phyloP scores from a whole-genome alignment of 2,888 invertebrate genomes.

The Torymus aiolomorphi region DNA sequence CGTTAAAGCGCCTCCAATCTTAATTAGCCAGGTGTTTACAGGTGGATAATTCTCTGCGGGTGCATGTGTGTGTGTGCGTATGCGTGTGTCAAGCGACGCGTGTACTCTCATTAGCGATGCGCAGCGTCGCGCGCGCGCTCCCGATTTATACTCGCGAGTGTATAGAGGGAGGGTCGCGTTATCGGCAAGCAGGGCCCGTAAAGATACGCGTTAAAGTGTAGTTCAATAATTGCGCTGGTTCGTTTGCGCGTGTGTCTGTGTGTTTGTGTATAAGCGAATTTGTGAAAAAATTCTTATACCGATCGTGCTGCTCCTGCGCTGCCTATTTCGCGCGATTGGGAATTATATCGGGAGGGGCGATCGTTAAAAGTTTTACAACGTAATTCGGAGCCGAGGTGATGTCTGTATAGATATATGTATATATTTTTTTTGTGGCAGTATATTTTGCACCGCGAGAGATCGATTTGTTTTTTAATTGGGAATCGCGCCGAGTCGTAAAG shows the following conservation, averaged over 20 bases:
- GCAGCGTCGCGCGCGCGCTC: background rate
- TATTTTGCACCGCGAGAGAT: background rate
- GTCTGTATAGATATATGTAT: too few species aligned
- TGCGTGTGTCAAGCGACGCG: constrained; percentile 7
- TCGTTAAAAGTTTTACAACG: too few species aligned
- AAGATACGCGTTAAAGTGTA: constrained; percentile 44
- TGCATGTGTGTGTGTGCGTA: constrained; percentile 18
- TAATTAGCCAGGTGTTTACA: constrained; percentile 75
- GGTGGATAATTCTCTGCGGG: constrained; percentile 69
- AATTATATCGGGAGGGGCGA: too few species aligned
- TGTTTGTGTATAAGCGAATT: too few species aligned
- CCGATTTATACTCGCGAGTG: background rate
- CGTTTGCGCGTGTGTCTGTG: too few species aligned
- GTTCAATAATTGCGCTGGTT: constrained; percentile 25
- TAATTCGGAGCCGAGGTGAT: too few species aligned
- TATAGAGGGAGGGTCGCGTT: background rate
- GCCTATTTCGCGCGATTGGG: too few species aligned
- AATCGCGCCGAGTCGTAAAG: background rate
- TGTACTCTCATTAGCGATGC: constrained; percentile 11
- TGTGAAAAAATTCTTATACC: too few species aligned
- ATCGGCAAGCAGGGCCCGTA: constrained; percentile 27
- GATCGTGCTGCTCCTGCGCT: too few species aligned
- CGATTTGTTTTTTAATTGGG: constrained; percentile 27
- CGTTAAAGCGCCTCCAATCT: constrained; percentile 75
- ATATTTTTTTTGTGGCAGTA: background rate